Base-by-base conservation (phyloP, 2,797 vertebrate genomes). In the Smutsia temminckii region DNA sequence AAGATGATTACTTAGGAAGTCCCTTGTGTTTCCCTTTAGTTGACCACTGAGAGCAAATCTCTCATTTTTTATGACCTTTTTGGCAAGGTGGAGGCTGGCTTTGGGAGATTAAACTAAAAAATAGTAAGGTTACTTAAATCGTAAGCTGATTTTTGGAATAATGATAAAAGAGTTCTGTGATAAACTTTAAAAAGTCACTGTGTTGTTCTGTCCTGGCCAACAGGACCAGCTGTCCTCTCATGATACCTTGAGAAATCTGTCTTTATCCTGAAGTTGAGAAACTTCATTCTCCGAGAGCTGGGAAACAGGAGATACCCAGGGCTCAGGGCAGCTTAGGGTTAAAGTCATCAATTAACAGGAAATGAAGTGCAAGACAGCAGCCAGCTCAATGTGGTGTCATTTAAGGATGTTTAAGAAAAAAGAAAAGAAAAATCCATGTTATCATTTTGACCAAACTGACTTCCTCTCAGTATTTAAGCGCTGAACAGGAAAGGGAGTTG, bases 61-160 rank as follows among this genome's bases (percentile, higher is more conserved):
- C 34, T 64, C 14, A 4, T 16, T 57, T 72, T 85, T 49, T 55
- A 79, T 59, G 29, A 17, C 9, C 81, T 68, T 20, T 59, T 72
- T 59, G 2, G 37, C 69, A 18, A 17, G 1, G 27, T 46, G 21
- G 51, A 81, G n/a, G 25, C 37, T 63, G 63, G 34, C 40, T 63
- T n/a, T 71, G 29, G 59, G 69, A 88, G 14, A 72, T 79, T 27
- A 68, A 51, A 55, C 13, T 88, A 25, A 86, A 46, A 85, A 46
- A 46, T 46, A 46, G 46, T 46, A 46, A 40, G 40, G 10, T 46
- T 46, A n/a, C 32, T 40, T 42, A 78, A 75, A 34, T 40, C 77
- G 42, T 32, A 69, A 81, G 29, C 21, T 64, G 25, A 77, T 23
- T 92, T 93, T 94, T 75, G 7, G 57, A n/a, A 89, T 92, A 78